Evolutionary conservation across 1,140 invertebrate species (phyloP).

Genomic region (Caerostris darwini): DNA sequence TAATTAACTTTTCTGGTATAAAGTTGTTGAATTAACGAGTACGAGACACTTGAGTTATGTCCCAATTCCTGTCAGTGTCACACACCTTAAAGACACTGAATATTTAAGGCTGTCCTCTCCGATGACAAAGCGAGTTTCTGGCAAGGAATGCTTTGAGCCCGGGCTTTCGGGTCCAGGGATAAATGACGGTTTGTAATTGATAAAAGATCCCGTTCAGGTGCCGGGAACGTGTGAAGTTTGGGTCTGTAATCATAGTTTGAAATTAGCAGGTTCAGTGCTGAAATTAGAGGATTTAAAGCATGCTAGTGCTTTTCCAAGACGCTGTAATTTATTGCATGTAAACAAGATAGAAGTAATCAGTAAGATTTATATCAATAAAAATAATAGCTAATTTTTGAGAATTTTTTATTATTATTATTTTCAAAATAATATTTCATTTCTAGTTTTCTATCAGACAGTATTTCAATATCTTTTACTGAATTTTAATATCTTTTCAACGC

Average conservation of each 20-base stretch:
- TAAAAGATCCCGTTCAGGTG: neutral
- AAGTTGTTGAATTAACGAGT: constrained; percentile 44
- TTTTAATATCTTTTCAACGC: too few species aligned
- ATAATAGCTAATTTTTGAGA: too few species aligned
- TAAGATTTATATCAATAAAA: too few species aligned
- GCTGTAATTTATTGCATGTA: too few species aligned
- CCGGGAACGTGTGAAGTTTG: neutral
- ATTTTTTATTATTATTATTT: too few species aligned
- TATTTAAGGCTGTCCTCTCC: constrained; percentile 34
- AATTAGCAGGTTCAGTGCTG: neutral
- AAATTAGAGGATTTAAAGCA: too few species aligned
- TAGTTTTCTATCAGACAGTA: too few species aligned
- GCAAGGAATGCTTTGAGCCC: neutral
- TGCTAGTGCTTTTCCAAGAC: too few species aligned
- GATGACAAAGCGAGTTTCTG: constrained; percentile 9
- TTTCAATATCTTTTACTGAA: too few species aligned
- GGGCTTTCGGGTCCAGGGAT: neutral
- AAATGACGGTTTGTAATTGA: constrained; percentile 3
- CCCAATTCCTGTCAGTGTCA: constrained; percentile 54
- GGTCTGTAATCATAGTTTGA: neutral
- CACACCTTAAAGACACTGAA: constrained; percentile 36
- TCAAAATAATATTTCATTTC: too few species aligned
- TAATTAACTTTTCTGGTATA: constrained; percentile 43
- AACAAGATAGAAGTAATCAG: too few species aligned
- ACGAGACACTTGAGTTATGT: constrained; percentile 38